Conservation (phyloP, 2,888 invertebrate genomes). For the Brachyptera risi region DNA sequence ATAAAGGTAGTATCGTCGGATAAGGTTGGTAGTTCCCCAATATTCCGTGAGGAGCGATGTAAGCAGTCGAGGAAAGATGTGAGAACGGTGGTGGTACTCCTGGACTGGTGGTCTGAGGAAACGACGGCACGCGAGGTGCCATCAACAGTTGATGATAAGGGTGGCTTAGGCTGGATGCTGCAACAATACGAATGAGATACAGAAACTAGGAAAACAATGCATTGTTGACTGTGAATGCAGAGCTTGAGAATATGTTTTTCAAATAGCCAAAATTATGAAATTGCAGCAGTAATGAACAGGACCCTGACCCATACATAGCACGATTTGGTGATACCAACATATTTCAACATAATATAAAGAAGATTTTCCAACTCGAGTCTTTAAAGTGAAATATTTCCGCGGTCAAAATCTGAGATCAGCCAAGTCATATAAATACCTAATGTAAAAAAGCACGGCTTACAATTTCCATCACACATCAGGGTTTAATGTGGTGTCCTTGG, state of each 20-base stretch:
- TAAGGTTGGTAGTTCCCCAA: slow-evolving; percentile 28
- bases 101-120: background rate
- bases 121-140: background rate
- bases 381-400: too few relatives aligned
- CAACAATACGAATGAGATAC: background rate
- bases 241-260: background rate
- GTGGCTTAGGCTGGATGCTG: slow-evolving; percentile 10
- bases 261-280: too few relatives aligned
- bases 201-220: background rate
- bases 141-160: slow-evolving; percentile 20
- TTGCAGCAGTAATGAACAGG: too few relatives aligned
- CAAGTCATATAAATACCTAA: too few relatives aligned
- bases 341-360: too few relatives aligned
- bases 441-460: too few relatives aligned
- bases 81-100: background rate
- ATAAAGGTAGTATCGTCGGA: slow-evolving; percentile 23
- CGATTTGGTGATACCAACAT: too few relatives aligned
- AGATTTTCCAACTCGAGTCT: too few relatives aligned
- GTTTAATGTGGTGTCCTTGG: too few relatives aligned
- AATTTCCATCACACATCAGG: too few relatives aligned
- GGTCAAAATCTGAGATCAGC: too few relatives aligned
- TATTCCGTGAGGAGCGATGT: slow-evolving; percentile 19
- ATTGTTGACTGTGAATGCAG: background rate
- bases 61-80: slow-evolving; percentile 20
- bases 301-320: too few relatives aligned